Evolutionary conservation across 2,113 vertebrate genomes (phyloP).

Genomic region (Oplegnathus fasciatus): DNA sequence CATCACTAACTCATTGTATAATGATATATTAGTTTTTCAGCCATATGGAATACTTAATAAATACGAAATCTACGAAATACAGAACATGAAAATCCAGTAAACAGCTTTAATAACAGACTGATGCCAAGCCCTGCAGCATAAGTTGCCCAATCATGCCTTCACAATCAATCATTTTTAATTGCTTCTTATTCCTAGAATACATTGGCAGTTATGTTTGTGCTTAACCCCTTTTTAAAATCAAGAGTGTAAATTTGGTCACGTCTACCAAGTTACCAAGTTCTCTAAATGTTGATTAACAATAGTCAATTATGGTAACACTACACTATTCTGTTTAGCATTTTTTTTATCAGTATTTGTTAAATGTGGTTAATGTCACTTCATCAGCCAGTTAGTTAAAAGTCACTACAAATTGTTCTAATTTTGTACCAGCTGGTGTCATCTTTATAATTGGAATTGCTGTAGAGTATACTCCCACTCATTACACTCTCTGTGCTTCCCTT

Average conservation of each 20-base stretch:
- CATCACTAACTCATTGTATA: not conserved
- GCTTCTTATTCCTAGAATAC: not conserved
- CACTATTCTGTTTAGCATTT: not conserved
- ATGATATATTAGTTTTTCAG: not conserved
- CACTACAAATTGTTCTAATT: not conserved
- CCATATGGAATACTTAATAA: not conserved
- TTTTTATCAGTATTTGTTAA: not conserved
- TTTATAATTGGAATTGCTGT: not conserved
- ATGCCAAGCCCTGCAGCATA: not conserved
- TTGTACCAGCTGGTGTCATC: not conserved
- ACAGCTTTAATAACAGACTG: slow-evolving; percentile 9
- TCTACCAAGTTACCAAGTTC: not conserved
- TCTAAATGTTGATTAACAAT: not conserved
- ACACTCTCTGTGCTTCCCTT: slow-evolving; percentile 12
- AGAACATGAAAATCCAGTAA: not conserved
- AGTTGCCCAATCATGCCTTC: not conserved
- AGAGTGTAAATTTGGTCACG: not conserved
- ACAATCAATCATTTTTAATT: slow-evolving; percentile 16
- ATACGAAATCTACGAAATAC: not conserved
- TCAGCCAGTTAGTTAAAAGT: not conserved
- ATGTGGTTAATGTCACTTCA: not conserved
- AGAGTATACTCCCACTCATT: not conserved
- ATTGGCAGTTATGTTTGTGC: not conserved
- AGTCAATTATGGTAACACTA: not conserved
- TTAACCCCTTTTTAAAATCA: slow-evolving; percentile 4